phyloP scores from a whole-genome alignment of 2,888 invertebrate species.

The Caenorhabditis uteleia region DNA sequence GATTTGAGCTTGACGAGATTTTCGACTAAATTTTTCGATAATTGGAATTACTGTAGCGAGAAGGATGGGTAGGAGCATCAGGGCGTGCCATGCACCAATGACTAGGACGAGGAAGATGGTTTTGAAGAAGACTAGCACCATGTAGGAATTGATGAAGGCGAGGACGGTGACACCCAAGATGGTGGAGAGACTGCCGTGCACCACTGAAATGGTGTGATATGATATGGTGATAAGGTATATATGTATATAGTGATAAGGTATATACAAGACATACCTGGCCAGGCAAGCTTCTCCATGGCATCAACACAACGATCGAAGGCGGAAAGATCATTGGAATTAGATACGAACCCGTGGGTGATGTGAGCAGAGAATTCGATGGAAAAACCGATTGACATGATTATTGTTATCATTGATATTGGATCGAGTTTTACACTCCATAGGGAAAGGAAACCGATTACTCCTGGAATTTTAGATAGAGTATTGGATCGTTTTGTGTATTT shows the following conservation, averaged over 20 bases:
- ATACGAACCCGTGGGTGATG: constrained; percentile 93
- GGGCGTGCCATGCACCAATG: constrained; percentile 82
- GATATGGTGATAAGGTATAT: not conserved
- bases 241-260: no score
- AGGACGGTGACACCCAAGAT: constrained; percentile 87
- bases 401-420: constrained; percentile 89
- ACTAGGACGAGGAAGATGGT: constrained; percentile 85
- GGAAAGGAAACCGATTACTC: constrained; percentile 93
- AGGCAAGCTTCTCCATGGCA: constrained; percentile 67
- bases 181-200: constrained; percentile 89
- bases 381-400: constrained; percentile 79
- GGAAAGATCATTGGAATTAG: constrained; percentile 75
- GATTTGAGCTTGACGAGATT: constrained; percentile 12
- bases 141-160: constrained; percentile 87
- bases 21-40: constrained; percentile 45
- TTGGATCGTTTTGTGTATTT: not conserved
- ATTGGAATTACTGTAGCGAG: constrained; percentile 62
- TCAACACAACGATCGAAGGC: constrained; percentile 76
- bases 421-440: constrained; percentile 87
- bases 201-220: constrained; percentile 71
- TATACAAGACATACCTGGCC: constrained; percentile 61
- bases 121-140: constrained; percentile 86
- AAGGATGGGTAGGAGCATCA: constrained; percentile 81
- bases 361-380: constrained; percentile 77
- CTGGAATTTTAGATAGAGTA: constrained; percentile 40